Evolutionary conservation across 2,113 vertebrate species (phyloP), one percentile per base, ranked within the genome.

Genomic region (Ptilonorhynchus violaceus): DNA sequence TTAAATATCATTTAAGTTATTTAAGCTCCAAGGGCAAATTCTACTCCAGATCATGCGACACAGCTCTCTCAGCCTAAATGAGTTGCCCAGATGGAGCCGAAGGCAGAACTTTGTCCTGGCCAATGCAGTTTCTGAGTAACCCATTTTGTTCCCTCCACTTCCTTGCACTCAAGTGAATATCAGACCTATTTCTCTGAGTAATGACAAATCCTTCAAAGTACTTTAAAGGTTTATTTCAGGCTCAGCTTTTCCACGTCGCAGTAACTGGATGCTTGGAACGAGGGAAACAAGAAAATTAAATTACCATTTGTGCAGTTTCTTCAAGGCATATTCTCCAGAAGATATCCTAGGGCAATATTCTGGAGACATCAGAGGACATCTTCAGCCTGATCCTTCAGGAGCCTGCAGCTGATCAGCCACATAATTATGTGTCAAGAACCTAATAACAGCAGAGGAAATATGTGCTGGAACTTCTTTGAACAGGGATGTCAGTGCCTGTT

Each of bases 141-240:
- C 8, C 42, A 12, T 83, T 90, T 73, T 58, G 21, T 80, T 66
- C 70, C 78, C 72, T 66, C 49, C 41, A 15, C 30, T 91, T 95
- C 76, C 88, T 89, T 24, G 11, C 5, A 2, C 74, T 85, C 66
- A 56, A 49, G 50, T 62, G 56, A 82, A 64, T 20, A 28, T 37
- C 78, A 72, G 66, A 69, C 2, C 49, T 41, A 35, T 60, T 94
- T 69, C 78, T 85, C 69, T 41, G n/a, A 39, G 25, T 82, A 93
- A 94, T 28, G 64, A 66, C 76, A 96, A 95, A 92, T 63, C 72
- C 88, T 94, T 77, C 55, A 44, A 59, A 62, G 22, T 21, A 33
- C 47, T 80, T 88, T 6, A 60, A 89, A 58, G 1, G 5, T 58
- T 93, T 81, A 24, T 87, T 92, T 91, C 62, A 46, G 60, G 28